Base-by-base conservation (phyloP, 2,888 invertebrate species). In the Drosophila multiciliata region DNA sequence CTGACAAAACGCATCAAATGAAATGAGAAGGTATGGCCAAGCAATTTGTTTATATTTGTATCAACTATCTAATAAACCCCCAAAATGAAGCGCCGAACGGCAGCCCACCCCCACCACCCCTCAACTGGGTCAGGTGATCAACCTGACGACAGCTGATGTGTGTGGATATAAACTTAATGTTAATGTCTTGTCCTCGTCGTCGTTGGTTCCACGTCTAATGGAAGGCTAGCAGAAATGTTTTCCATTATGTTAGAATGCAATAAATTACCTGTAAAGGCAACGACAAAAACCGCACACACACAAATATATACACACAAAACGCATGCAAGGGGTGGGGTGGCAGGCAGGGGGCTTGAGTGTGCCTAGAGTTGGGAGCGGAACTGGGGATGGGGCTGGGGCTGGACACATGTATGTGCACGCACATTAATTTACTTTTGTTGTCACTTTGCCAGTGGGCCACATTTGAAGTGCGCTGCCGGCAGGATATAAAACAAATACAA, bases 261-360 rank as follows among this genome's bases (percentile, higher is more conserved):
- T 91, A 90, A 91, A 90, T 90, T 91, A 91, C 91, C 91, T 91
- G 84, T 76, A 87, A 84, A 84, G 83, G 80, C 90, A 89, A 83
- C 83, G 78, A 78, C 83, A 75, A 90, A 89, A 85, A 73, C 87
- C 90, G 78, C 85, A 85, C 60, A 53, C 69, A 73, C 54, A 45
- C 11, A 54, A 17, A 36, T 20, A 32, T 9, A 20, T 45, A 45
- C 12, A 23, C 23, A 42, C 57, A 57, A 57, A 63, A 58, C 63
- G 71, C 42, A 53, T 49, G 58, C 20, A 0, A 12, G 12, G 35
- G 38, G 33, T 20, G 20, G 12, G n/a, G n/a, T 23, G 4, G 26
- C 26, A 38, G 38, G 55, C 26, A 8, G 12, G 26, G 17, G 50
- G 64, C 33, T n/a, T 61, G 72, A 53, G 40, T 33, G 69, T 59